Evolutionary conservation across 2,113 vertebrate species (phyloP).

Genomic region (Phycodurus eques): DNA sequence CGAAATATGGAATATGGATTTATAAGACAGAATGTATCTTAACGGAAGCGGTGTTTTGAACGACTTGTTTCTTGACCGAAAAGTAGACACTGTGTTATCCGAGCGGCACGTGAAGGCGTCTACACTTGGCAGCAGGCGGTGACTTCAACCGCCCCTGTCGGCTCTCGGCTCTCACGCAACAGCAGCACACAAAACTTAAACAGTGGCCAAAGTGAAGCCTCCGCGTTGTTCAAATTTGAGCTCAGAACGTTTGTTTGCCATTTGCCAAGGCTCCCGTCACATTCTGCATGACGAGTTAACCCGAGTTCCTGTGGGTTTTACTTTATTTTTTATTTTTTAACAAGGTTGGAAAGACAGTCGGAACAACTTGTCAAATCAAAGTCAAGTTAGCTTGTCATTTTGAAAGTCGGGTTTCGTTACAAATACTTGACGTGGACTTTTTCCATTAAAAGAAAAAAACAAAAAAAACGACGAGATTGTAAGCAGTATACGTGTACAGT

Average conservation of each 20-base stretch:
- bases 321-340: constrained; percentile 19
- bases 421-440: neutral
- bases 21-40: neutral
- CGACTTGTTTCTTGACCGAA: neutral
- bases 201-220: neutral
- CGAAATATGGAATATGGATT: too few relatives aligned
- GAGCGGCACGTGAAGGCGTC: constrained; percentile 33
- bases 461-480: neutral
- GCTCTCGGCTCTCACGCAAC: neutral
- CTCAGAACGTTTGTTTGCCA: neutral
- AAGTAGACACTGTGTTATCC: neutral
- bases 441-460: neutral
- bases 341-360: neutral
- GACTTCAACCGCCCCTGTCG: constrained; percentile 26
- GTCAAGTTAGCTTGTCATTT: constrained; percentile 1
- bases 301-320: neutral
- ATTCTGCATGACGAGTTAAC: constrained; percentile 28
- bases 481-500: neutral
- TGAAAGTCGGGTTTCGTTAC: neutral
- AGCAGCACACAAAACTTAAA: constrained; percentile 13
- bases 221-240: neutral
- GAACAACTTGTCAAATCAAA: neutral
- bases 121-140: constrained; percentile 19
- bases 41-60: neutral
- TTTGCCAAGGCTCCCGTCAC: neutral